Conservation (phyloP, 1,140 invertebrate species). For the Chionoecetes opilio region DNA sequence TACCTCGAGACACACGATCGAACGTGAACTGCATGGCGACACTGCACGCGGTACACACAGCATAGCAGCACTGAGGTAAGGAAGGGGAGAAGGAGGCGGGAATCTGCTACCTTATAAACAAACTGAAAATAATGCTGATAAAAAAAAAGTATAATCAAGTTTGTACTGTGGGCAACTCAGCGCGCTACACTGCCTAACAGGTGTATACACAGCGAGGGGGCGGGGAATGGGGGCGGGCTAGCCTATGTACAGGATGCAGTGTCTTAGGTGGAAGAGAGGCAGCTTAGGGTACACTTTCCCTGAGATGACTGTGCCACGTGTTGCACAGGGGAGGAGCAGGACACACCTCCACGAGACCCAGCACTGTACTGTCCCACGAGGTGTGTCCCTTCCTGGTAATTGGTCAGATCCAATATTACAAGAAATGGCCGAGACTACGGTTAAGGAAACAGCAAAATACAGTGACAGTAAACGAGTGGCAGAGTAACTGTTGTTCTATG, state of each 20-base stretch:
- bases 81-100: neutral
- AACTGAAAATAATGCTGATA: neutral
- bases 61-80: neutral
- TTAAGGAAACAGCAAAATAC: neutral
- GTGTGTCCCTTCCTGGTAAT: neutral
- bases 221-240: neutral
- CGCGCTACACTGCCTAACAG: neutral
- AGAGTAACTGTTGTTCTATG: too few relatives aligned
- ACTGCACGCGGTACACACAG: neutral
- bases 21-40: conserved; percentile 19
- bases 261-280: conserved; percentile 48
- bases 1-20: neutral
- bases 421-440: neutral
- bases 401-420: conserved; percentile 37
- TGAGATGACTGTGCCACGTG: conserved; percentile 67
- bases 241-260: conserved; percentile 49
- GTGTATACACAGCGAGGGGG: neutral
- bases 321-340: conserved; percentile 56
- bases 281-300: conserved; percentile 68
- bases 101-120: neutral
- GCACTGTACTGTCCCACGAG: neutral
- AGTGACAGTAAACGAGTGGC: neutral
- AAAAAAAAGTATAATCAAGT: neutral
- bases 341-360: conserved; percentile 42
- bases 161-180: conserved; percentile 35